phyloP scores from a whole-genome alignment of 2,797 vertebrate genomes.

The Enteromius unitaeniatus region DNA sequence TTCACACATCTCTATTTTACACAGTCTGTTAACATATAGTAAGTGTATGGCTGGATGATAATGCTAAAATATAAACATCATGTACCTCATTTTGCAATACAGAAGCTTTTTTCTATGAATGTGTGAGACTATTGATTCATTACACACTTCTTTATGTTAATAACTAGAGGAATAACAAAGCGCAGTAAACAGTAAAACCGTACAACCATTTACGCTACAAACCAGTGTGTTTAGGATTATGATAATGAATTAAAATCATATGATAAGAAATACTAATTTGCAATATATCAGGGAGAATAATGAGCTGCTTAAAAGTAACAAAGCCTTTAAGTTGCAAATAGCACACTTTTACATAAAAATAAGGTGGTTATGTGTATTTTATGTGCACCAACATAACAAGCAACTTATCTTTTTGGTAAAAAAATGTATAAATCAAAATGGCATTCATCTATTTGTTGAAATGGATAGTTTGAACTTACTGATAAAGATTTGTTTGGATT shows the following conservation, averaged over 20 bases:
- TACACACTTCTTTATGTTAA: not conserved
- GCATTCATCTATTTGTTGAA: not conserved
- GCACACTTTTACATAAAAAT: not conserved
- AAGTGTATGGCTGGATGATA: not conserved
- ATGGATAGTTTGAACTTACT: not conserved
- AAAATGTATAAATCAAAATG: not conserved
- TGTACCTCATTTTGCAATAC: not conserved
- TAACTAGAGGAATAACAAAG: not conserved
- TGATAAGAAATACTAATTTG: not conserved
- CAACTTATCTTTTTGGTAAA: too few relatives aligned
- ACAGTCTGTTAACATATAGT: conserved; percentile 10
- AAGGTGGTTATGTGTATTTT: not conserved
- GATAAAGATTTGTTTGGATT: not conserved
- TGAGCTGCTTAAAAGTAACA: not conserved
- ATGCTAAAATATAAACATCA: not conserved
- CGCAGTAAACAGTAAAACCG: not conserved
- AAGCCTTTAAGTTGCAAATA: not conserved
- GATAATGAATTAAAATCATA: not conserved
- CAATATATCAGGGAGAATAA: not conserved
- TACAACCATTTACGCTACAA: not conserved
- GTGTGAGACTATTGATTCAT: not conserved
- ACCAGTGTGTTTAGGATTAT: not conserved
- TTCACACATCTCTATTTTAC: conserved; percentile 54
- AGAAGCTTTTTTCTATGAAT: not conserved
- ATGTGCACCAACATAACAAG: too few relatives aligned